A percentile compares a stretch with the other conserved stretches of the same genome.
phyloP scores from a whole-genome alignment of 2,113 vertebrate genomes.

The Arizona elegans region DNA sequence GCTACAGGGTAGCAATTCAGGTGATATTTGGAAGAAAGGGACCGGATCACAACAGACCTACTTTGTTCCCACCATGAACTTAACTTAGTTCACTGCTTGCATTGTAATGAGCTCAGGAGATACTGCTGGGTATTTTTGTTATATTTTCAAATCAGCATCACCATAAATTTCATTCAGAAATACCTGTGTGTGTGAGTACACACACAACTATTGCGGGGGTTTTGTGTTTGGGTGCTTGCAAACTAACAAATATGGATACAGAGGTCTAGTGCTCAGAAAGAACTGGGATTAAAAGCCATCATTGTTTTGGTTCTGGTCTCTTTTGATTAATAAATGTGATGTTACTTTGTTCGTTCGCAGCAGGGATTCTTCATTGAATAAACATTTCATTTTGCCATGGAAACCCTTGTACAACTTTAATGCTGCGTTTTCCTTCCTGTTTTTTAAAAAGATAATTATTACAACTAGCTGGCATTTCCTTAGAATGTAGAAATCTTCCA shows the following conservation, averaged over 20 bases:
- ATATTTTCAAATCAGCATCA: constrained; percentile 53
- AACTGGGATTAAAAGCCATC: constrained; percentile 30
- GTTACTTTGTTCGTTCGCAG: constrained; percentile 36
- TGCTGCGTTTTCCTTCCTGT: constrained; percentile 23
- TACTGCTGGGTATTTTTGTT: constrained; percentile 51
- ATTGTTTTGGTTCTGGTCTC: constrained; percentile 38
- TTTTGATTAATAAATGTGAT: constrained; percentile 45
- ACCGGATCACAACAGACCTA: constrained; percentile 57
- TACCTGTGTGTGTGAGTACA: neutral
- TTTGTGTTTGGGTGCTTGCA: constrained; percentile 30
- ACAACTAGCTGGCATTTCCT: constrained; percentile 47
- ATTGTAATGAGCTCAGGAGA: constrained; percentile 33
- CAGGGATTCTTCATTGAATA: constrained; percentile 28
- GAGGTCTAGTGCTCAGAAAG: constrained; percentile 37
- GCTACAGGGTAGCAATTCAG: constrained; percentile 43
- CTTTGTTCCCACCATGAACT: constrained; percentile 17
- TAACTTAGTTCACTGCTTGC: constrained; percentile 45
- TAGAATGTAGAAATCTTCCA: constrained; percentile 53
- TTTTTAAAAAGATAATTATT: constrained; percentile 41
- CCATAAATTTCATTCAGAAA: constrained; percentile 39
- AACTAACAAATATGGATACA: constrained; percentile 37
- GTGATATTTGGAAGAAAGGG: constrained; percentile 18
- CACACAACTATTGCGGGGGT: constrained; percentile 32
- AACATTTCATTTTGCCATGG: constrained; percentile 43
- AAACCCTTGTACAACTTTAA: constrained; percentile 46